phyloP scores from a whole-genome alignment of 2,797 vertebrate genomes.

The Typhlichthys eigenmanni region DNA sequence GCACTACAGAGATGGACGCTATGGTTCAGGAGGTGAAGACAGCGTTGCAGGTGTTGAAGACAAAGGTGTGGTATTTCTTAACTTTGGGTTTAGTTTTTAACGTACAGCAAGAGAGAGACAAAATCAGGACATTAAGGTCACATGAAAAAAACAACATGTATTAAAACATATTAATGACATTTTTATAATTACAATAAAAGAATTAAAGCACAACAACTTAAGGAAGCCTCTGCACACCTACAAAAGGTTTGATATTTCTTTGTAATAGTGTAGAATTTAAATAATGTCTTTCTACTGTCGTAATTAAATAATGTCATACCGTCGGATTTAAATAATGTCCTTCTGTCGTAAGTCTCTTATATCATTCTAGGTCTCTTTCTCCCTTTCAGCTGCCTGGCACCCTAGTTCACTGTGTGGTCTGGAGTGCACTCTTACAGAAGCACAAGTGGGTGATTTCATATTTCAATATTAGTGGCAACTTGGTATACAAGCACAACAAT shows the following conservation, averaged over 20 bases:
- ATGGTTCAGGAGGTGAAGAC: conserved; percentile 59
- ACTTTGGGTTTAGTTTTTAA: too few species aligned
- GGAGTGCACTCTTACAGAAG: conserved; percentile 46
- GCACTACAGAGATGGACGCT: conserved; percentile 36
- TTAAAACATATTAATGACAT: too few species aligned
- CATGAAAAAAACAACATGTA: too few species aligned
- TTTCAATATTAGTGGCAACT: neutral
- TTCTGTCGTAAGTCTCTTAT: neutral
- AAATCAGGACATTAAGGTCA: too few species aligned
- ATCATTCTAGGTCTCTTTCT: neutral
- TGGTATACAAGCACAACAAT: neutral
- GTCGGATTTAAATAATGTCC: neutral
- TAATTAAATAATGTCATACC: neutral
- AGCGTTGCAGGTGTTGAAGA: conserved; percentile 62
- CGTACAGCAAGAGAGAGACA: too few species aligned
- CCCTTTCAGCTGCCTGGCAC: conserved; percentile 63
- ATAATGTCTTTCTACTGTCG: neutral
- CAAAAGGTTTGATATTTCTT: neutral
- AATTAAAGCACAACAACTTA: too few species aligned
- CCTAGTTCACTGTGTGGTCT: conserved; percentile 72
- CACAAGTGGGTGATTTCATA: conserved; percentile 53
- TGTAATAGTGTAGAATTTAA: neutral
- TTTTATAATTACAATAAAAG: too few species aligned
- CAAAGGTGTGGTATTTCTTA: conserved; percentile 44
- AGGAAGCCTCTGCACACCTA: neutral